A percentile compares a stretch with the other conserved stretches of the same genome.
phyloP scores from a whole-genome alignment of 2,797 vertebrate genomes.

The Brachyrhaphis roseni region DNA sequence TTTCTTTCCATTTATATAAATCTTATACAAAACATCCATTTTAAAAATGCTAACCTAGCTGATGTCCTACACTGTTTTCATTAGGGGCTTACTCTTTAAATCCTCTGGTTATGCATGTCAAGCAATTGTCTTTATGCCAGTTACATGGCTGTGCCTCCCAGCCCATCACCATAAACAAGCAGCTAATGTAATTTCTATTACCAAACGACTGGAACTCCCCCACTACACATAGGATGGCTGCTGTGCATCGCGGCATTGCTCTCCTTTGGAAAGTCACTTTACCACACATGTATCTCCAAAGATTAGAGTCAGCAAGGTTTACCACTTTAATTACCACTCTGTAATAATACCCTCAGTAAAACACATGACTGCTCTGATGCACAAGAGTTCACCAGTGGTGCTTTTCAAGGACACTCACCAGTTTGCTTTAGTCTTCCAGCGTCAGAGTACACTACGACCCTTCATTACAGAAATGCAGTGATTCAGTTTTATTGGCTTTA shows the following conservation, averaged over 20 bases:
- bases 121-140: constrained; percentile 70
- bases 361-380: constrained; percentile 46
- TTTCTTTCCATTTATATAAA: neutral
- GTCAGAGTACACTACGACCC: constrained; percentile 56
- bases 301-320: constrained; percentile 56
- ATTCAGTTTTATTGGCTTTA: constrained; percentile 79
- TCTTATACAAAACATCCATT: neutral
- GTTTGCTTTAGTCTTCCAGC: constrained; percentile 40
- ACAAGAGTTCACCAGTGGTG: constrained; percentile 31
- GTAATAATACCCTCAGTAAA: constrained; percentile 47
- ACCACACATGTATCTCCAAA: constrained; percentile 44
- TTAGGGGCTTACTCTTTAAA: constrained; percentile 34
- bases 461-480: constrained; percentile 62
- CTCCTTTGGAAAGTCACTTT: constrained; percentile 57
- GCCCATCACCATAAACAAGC: constrained; percentile 65
- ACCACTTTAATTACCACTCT: constrained; percentile 40
- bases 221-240: constrained; percentile 15
- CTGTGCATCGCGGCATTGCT: constrained; percentile 45
- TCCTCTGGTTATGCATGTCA: constrained; percentile 32
- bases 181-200: constrained; percentile 75
- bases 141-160: constrained; percentile 60
- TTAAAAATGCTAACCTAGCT: constrained; percentile 18
- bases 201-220: constrained; percentile 59
- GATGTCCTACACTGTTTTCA: neutral
- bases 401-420: constrained; percentile 74